A percentile compares a stretch with the other conserved stretches of the same genome.
Evolutionary conservation across 1,140 invertebrate genomes (phyloP).

Genomic region (Melitaea cinxia): DNA sequence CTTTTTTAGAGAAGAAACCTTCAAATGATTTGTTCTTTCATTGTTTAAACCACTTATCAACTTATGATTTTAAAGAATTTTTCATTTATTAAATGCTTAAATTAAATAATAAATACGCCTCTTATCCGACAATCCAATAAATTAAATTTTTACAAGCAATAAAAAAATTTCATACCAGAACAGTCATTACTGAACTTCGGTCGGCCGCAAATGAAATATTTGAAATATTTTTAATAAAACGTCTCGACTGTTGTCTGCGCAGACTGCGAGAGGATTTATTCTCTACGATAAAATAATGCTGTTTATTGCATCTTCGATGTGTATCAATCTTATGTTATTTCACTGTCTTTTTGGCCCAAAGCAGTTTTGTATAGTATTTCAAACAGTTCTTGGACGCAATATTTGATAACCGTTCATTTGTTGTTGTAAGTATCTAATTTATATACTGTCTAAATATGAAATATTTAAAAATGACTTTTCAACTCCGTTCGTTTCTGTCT

Average conservation of each 20-base stretch:
- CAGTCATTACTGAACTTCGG: not conserved
- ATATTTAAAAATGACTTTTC: conserved; percentile 16
- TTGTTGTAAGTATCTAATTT: too few relatives aligned
- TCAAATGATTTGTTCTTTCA: too few relatives aligned
- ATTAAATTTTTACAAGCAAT: not conserved
- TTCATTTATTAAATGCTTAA: too few relatives aligned
- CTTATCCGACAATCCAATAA: too few relatives aligned
- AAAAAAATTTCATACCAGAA: not conserved
- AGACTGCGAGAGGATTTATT: conserved; percentile 34
- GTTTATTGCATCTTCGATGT: conserved; percentile 30
- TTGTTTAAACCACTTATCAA: too few relatives aligned
- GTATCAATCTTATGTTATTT: conserved; percentile 1
- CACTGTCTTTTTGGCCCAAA: conserved; percentile 23
- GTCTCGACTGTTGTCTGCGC: conserved; percentile 17
- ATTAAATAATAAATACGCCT: too few relatives aligned
- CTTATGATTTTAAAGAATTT: too few relatives aligned
- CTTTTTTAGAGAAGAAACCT: too few relatives aligned
- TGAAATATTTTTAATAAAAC: conserved; percentile 25
- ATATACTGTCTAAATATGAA: conserved; percentile 16
- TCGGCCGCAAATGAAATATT: conserved; percentile 10
- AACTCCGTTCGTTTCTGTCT: too few relatives aligned
- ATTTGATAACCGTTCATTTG: conserved; percentile 18
- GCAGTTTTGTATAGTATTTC: conserved; percentile 27
- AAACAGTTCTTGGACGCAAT: conserved; percentile 9
- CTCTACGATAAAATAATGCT: conserved; percentile 48